Base-by-base conservation (phyloP, 2,888 invertebrate species). In the Ashinkailepas kermadecensis region DNA sequence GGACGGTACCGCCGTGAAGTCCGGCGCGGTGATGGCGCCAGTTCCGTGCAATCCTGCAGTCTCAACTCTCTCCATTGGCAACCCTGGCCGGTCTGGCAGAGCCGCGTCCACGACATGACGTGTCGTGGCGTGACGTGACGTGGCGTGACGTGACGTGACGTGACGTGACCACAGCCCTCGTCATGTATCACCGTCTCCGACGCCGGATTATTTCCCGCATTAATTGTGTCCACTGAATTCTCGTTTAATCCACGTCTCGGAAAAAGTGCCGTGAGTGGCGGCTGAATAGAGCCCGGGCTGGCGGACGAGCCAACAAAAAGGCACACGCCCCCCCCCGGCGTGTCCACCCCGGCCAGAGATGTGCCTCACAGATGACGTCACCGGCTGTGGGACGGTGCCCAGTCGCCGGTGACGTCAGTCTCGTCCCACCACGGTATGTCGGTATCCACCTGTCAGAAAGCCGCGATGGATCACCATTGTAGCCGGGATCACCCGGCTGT, bases 201-300 rank as follows among this genome's bases (percentile, higher is more conserved):
- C 70, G 70, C 39, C 70, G 70, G 70, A 70, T 70, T 70, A 70
- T 70, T 15, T 70, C 70, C 74, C 21, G 74, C 54, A 74, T 74
- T 74, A 74, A 74, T 56, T 11, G 74, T 56, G 54, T 74, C 74
- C 56, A 56, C 74, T 56, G 54, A n/a, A 11, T 56, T 56, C 56
- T 56, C 56, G 74, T 21, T 56, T 74, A 74, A 74, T 74, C 54
- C 56, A 21, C 15, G 54, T 12, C 7, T 9, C 54, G 9, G 54
- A 74, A 74, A 74, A 74, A 74, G 21, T 21, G 54, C 21, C 21
- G 25, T 74, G 74, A 74, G 23, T 74, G 74, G 74, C 74, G 56
- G 74, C 56, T 56, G 74, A 74, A 74, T 74, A 23, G 74, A 21
- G 21, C 11, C 0, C 74, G 56, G 11, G 15, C 56, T 21, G 74